Evolutionary conservation across 2,888 invertebrate genomes (phyloP), one percentile per base, ranked within the genome.

Genomic region (Mythimna pallens): DNA sequence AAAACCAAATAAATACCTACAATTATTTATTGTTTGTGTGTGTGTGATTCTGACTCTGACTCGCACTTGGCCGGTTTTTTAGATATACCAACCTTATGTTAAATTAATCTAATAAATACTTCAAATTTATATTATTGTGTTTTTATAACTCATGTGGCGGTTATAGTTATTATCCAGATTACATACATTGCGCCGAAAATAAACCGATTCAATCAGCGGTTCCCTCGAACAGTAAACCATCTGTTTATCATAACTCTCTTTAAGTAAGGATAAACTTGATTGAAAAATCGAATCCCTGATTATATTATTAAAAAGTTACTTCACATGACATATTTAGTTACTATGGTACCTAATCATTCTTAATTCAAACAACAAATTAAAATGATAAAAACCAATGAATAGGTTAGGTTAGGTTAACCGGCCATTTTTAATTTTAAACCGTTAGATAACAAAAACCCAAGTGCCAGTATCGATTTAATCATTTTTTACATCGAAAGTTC

Each of bases 401-500:
- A 17, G 47, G 47, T 17, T 14, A n/a, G 0, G 10, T 14, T 40
- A 43, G 43, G 20, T 17, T 8, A 22, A 67, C 8, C n/a, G 3
- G 1, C 0, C 7, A n/a, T 50, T 47, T n/a, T n/a, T 40, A 14
- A n/a, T 34, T 12, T n/a, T 3, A 73, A 73, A 17, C 25, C 25
- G 7, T 10, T 17, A 47, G 12, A 36, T 47, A 36, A 64, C 12
- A 0, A 25, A 55, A 36, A 34, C 50, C 12, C 14, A 12, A 22
- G 3, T 22, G 14, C 25, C 10, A 36, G 1, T 40, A 50, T 22
- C 30, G 20, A 57, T 47, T n/a, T 20, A 57, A 78, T 52, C 20
- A 47, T 20, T 43, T 58, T 63, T 58, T 54, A 43, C 43, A 20
- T 58, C n/a, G 17, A 52, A 25, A 75, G 50, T 34, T 57, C n/a